Conservation (phyloP, 2,113 vertebrate species). For the Lipophrys pholis region DNA sequence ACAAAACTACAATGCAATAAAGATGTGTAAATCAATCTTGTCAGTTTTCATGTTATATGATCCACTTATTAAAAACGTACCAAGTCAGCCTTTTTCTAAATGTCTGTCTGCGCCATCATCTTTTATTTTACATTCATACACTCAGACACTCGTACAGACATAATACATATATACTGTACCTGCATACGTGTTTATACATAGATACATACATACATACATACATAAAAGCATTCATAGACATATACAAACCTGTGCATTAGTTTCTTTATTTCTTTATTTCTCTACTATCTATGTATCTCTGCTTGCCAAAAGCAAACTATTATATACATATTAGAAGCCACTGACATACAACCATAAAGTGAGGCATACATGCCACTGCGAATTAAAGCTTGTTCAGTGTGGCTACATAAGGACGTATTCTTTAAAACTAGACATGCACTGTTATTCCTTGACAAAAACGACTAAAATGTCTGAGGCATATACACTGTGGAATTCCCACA, state of each 20-base stretch:
- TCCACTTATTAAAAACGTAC: constrained; percentile 20
- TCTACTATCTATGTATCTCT: not conserved
- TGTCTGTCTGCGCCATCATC: no score
- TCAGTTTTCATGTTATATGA: constrained; percentile 30
- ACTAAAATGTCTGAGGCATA: not conserved
- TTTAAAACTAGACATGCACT: not conserved
- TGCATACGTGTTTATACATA: no score
- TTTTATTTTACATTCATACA: no score
- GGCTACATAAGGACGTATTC: not conserved
- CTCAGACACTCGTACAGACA: no score
- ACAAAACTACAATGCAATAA: constrained; percentile 40
- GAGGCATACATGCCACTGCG: not conserved
- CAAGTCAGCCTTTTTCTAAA: not conserved
- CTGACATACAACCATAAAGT: not conserved
- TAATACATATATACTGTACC: no score
- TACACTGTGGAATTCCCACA: not conserved
- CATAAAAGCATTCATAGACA: no score
- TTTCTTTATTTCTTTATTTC: not conserved
- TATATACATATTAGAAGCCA: not conserved
- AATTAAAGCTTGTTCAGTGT: not conserved
- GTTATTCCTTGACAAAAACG: not conserved
- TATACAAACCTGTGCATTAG: not conserved
- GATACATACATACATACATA: no score
- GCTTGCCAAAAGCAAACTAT: not conserved
- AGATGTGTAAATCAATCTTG: constrained; percentile 34